Evolutionary conservation across 2,888 invertebrate species (phyloP), one percentile per base, ranked within the genome.

Genomic region (Drosophila colorata): DNA sequence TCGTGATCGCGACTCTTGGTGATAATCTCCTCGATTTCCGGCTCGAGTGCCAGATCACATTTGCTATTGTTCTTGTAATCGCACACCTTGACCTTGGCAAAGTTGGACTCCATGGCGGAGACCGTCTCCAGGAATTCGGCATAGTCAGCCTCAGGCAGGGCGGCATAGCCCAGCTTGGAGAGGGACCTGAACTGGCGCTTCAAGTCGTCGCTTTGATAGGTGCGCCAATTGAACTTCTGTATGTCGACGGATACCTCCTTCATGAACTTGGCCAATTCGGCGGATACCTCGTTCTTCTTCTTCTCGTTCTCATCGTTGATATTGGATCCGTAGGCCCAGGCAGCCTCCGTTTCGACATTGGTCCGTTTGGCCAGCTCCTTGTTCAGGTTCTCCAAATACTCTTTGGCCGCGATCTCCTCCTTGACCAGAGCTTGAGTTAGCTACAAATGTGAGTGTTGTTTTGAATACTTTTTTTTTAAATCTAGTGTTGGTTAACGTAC

Each of bases 251-350:
- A 76, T 1, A 90, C 89, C 68, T 90, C 78, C 90, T 94, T 93
- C 73, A 87, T 69, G 63, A 84, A 92, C 56, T 91, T 90, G 9
- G 92, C 92, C 56, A 87, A 56, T 25, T 92, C 90, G 0, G 91
- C 89, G 2, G 91, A 76, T 1, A 90, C 68, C 49, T 92, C 90
- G 60, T 90, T 91, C 90, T 93, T 92, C 13, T 83, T 80, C 33
- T 94, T 93, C 56, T 95, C 93, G 91, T 95, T 97, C 60, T 94
- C 94, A 53, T 95, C 95, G 0, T 95, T 97, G 41, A 97, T 94
- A 89, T 97, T 95, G 0, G 96, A 95, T 0, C 95, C 95, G 88
- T 96, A 96, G 0, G 93, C 94, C 97, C 97, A 97, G 2, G 94
- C 94, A 0, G 95, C 95, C 3, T 94, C 76, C 0, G 93, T 93